A percentile compares a stretch with the other conserved stretches of the same genome.
Evolutionary conservation across 2,888 invertebrate genomes (phyloP).

Genomic region (Myopa testacea): DNA sequence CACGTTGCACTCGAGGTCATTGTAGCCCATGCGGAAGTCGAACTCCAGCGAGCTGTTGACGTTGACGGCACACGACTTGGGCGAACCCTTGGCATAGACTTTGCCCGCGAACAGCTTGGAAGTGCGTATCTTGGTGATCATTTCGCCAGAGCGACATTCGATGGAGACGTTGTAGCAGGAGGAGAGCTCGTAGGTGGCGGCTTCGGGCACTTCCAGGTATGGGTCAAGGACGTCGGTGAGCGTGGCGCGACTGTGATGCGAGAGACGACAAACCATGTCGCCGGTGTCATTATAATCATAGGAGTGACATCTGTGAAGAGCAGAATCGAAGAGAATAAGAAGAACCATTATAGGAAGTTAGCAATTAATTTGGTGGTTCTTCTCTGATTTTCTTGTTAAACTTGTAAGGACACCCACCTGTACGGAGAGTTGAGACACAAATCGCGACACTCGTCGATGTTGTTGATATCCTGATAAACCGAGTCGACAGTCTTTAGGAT

Average conservation of each 20-base stretch:
- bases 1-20: constrained; percentile 92
- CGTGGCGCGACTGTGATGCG: constrained; percentile 90
- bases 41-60: constrained; percentile 90
- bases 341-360: too few species aligned
- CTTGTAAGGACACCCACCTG: constrained; percentile 65
- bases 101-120: constrained; percentile 94
- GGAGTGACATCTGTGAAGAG: constrained; percentile 81
- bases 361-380: too few species aligned
- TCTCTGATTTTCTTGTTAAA: not conserved
- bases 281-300: constrained; percentile 95
- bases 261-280: constrained; percentile 92
- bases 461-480: constrained; percentile 89
- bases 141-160: constrained; percentile 91
- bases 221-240: constrained; percentile 91
- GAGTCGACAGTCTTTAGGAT: constrained; percentile 95
- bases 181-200: constrained; percentile 90
- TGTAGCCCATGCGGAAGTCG: constrained; percentile 91
- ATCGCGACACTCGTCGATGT: constrained; percentile 89
- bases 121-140: constrained; percentile 92
- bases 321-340: not conserved
- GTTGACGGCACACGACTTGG: constrained; percentile 91
- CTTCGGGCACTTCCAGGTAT: constrained; percentile 90
- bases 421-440: constrained; percentile 90
- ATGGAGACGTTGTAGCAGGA: constrained; percentile 96
- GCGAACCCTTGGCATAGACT: constrained; percentile 94